These are phyloP conservation scores for Hemitrygon akajei DNA, from an alignment of 2,797 vertebrate species.

Conservation along the genomic window DNA sequence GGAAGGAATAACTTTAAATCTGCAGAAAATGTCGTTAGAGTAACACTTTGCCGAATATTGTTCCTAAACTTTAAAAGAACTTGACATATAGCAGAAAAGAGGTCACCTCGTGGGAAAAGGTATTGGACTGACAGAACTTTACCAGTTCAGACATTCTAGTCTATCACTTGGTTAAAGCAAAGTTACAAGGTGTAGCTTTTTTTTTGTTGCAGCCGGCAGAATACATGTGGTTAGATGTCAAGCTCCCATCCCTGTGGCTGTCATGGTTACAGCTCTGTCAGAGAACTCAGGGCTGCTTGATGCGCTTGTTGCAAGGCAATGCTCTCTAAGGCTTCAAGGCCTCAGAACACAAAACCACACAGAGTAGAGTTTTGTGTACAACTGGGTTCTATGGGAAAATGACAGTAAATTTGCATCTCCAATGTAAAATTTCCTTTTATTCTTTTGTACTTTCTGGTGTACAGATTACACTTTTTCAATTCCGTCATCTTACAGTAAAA, in stretches of 20 bases:
- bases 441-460: not conserved
- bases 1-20: not conserved
- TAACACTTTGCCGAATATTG: not conserved
- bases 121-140: not conserved
- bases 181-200: not conserved
- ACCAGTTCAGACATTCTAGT: not conserved
- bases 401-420: not conserved
- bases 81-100: not conserved
- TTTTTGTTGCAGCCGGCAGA: not conserved
- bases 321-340: not conserved
- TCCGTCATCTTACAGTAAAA: not conserved
- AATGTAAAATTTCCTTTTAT: not conserved
- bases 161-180: slow-evolving; percentile 26
- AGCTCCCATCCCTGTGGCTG: slow-evolving; percentile 28
- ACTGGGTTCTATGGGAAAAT: not conserved
- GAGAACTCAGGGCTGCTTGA: not conserved
- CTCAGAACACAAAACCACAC: not conserved
- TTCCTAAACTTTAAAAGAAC: not conserved
- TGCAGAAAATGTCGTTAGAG: not conserved
- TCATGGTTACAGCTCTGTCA: slow-evolving; percentile 21
- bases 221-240: slow-evolving; percentile 16
- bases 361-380: not conserved
- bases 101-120: not conserved
- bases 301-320: slow-evolving; percentile 5
- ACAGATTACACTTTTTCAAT: not conserved